Base-by-base conservation (phyloP, 2,888 invertebrate species). In the Rosalia funebris region DNA sequence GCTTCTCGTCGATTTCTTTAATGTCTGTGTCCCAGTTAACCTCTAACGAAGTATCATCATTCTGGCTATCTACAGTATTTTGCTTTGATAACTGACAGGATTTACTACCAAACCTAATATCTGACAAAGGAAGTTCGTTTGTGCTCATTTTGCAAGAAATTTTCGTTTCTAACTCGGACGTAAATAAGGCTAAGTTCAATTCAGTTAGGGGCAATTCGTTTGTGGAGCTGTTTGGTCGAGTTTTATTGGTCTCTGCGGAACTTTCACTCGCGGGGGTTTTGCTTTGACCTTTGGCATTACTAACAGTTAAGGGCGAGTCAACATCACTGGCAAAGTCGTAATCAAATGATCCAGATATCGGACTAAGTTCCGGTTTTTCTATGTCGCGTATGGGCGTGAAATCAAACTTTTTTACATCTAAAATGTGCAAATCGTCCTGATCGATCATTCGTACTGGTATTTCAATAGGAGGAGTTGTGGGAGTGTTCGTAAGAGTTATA, bases 181-280 rank as follows among this genome's bases (percentile, higher is more conserved):
- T 80, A 60, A 81, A 80, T 32, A 80, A 58, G 9, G 79, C 79
- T 50, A 81, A 67, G 71, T 81, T 81, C 20, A 80, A 66, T 69
- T 80, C 86, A 60, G 88, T 88, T 71, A 89, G 79, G 57, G 89
- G 89, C 72, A 89, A 81, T 81, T 89, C 89, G 82, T 89, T 89
- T 64, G 88, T 88, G n/a, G 88, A 85, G 54, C 56, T 65, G 4
- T 57, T 20, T 2, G 57, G 53, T 16, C 32, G 45, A 58, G 52
- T 42, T 69, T 71, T 39, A 60, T 63, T 31, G 66, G 60, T 2
- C 63, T 70, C 60, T 50, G 65, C 15, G 37, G 12, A 3, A 16
- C 42, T 34, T n/a, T 62, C 62, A 14, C 15, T 39, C 10, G 14
- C 25, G 1, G 56, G 58, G 7, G 50, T 47, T 11, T 50, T 55